phyloP scores from a whole-genome alignment of 1,140 invertebrate species.

The Drosophila leontia region DNA sequence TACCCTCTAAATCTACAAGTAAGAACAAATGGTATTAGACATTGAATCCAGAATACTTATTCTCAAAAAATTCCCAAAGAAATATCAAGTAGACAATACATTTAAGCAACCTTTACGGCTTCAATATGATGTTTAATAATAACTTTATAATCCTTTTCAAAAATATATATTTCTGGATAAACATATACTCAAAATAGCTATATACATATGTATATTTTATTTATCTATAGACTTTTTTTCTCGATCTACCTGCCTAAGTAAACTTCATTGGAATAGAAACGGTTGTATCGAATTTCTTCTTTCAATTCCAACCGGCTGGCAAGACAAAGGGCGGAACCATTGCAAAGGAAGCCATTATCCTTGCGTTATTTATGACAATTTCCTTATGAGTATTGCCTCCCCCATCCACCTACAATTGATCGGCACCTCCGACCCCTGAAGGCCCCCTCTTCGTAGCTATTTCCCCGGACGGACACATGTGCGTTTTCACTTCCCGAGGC shows the following conservation, averaged over 20 bases:
- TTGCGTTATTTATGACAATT: constrained; percentile 76
- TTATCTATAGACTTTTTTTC: no score
- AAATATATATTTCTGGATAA: background rate
- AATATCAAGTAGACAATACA: background rate
- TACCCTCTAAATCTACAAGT: constrained; percentile 29
- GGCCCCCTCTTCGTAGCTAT: constrained; percentile 1
- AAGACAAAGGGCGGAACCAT: constrained; percentile 23
- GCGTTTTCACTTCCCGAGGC: constrained; percentile 41
- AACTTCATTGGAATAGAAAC: background rate
- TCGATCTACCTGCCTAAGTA: background rate
- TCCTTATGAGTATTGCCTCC: constrained; percentile 56
- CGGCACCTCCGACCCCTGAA: constrained; percentile 29
- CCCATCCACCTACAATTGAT: constrained; percentile 36
- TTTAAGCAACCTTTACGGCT: background rate
- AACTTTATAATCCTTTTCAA: background rate
- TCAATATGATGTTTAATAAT: background rate
- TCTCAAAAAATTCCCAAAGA: no score
- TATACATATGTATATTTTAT: background rate
- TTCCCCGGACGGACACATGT: constrained; percentile 32
- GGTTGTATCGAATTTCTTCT: constrained; percentile 4
- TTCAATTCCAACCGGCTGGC: background rate
- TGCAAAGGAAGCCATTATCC: constrained; percentile 62
- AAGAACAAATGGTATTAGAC: no score
- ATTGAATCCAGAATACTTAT: no score
- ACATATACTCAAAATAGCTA: background rate